Evolutionary conservation across 64 coral and sea anemone species (phyloP).

Genomic region (Dendrophyllia cribrosa): DNA sequence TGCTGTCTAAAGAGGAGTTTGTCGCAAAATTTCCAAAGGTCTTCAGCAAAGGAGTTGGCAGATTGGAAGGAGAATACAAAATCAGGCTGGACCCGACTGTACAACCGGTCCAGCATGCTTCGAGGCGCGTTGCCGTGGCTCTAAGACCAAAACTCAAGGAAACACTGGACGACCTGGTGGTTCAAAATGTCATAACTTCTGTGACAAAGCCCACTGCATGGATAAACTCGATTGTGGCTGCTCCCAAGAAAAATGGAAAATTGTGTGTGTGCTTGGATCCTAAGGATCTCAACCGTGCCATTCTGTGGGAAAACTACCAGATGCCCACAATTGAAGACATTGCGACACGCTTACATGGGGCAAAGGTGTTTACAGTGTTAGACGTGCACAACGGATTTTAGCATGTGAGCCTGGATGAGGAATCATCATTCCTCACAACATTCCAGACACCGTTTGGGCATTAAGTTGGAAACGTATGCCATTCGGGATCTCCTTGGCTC

Average conservation of each 20-base stretch:
- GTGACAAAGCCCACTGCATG: not conserved
- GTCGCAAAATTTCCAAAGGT: too few relatives aligned
- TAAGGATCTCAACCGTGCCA: slow-evolving; percentile 26
- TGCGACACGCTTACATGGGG: slow-evolving; percentile 1
- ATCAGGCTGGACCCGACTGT: not conserved
- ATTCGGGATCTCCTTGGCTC: slow-evolving; percentile 8
- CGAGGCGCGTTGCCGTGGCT: not conserved
- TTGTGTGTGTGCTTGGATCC: not conserved
- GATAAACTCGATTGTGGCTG: not conserved
- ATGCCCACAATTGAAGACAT: slow-evolving; percentile 8
- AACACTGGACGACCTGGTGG: not conserved
- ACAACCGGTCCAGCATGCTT: not conserved
- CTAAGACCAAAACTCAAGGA: not conserved
- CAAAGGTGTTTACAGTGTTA: slow-evolving; percentile 3
- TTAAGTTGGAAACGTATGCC: slow-evolving; percentile 15
- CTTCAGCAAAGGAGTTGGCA: too few relatives aligned
- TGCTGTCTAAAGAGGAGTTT: not conserved
- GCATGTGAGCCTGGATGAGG: not conserved
- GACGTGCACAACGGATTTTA: not conserved
- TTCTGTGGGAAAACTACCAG: slow-evolving; percentile 27
- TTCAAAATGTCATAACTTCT: not conserved
- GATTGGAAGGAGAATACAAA: too few relatives aligned
- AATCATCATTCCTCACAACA: slow-evolving; percentile 20
- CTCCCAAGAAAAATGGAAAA: slow-evolving; percentile 41
- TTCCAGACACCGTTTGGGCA: slow-evolving; percentile 7